Base-by-base conservation (phyloP, 2,113 vertebrate species). In the Origma solitaria region DNA sequence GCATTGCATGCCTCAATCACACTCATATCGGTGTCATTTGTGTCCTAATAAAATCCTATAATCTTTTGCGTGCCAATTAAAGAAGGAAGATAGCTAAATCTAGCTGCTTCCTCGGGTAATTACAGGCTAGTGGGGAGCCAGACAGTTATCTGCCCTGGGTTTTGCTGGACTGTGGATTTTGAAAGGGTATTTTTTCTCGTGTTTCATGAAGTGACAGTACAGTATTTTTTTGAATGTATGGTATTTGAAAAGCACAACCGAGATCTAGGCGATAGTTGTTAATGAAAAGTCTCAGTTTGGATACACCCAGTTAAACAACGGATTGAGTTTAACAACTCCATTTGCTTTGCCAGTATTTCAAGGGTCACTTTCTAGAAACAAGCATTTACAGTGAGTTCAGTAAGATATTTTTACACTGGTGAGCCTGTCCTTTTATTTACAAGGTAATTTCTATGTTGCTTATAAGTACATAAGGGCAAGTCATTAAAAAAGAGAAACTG, bases 41-140 rank as follows among this genome's bases (percentile, higher is more conserved):
- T 80, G 72, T 85, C 87, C 90, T 95, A 97, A 97, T 96, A 96
- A 96, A 96, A 97, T 95, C 96, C 94, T 86, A 94, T 95, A 83
- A 97, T 96, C 94, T 96, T 94, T 88, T 92, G 69, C 20, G 5
- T 95, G 90, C 86, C 93, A 96, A 94, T 96, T 96, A 96, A 95
- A 86, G 54, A 57, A 44, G 75, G 68, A 82, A 95, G 96, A 92
- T 83, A 71, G 86, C 93, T 66, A 56, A 86, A 69, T 86, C 71
- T 69, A 49, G 81, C 86, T 9, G 4, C 92, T 92, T 95, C 88
- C 68, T 86, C 24, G 57, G 60, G 82, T 96, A 94, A 92, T 95
- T 92, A 60, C 71, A 86, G 71, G 56, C 96, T 93, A 15, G 75
- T 14, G 47, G 72, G 81, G 86, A 95, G 82, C 47, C 68, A 53